These are phyloP conservation scores for Ennomos quercinarius DNA, from an alignment of 2,888 invertebrate species.

Conservation along the genomic window DNA sequence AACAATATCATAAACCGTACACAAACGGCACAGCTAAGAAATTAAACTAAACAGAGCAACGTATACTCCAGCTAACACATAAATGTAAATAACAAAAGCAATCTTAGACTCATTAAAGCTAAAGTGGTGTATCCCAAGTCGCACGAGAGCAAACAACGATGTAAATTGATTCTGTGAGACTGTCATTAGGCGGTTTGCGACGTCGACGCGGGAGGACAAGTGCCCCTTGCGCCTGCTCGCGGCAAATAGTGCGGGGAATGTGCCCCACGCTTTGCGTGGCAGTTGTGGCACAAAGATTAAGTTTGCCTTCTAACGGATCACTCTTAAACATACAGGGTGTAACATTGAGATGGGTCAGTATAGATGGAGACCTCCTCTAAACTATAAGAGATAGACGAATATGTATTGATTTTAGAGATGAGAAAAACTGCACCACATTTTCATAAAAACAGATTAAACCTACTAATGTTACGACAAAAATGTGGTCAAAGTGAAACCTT, in stretches of 20 bases:
- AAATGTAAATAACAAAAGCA: conserved; percentile 29
- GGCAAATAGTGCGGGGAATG: conserved; percentile 20
- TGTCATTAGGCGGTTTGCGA: conserved; percentile 22
- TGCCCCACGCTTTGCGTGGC: conserved; percentile 3
- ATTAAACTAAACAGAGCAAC: conserved; percentile 20
- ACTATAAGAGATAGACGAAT: too few species aligned
- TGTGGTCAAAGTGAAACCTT: too few species aligned
- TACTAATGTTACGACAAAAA: too few species aligned
- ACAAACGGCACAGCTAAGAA: neutral
- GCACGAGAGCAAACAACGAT: conserved; percentile 26
- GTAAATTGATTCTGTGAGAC: conserved; percentile 30
- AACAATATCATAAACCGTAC: conserved; percentile 20
- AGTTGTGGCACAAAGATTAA: conserved; percentile 17
- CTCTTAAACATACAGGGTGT: too few species aligned
- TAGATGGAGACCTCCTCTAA: too few species aligned
- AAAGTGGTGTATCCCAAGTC: conserved; percentile 22
- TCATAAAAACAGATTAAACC: too few species aligned
- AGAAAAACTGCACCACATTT: too few species aligned
- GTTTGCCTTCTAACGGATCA: conserved; percentile 11
- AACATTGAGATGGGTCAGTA: too few species aligned
- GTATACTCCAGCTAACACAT: conserved; percentile 19
- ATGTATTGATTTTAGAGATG: too few species aligned
- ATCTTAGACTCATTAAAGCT: conserved; percentile 31
- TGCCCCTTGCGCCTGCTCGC: conserved; percentile 21
- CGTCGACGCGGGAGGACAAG: conserved; percentile 4